Evolutionary conservation across 2,888 invertebrate species (phyloP).

Genomic region (Anticlea derivata): DNA sequence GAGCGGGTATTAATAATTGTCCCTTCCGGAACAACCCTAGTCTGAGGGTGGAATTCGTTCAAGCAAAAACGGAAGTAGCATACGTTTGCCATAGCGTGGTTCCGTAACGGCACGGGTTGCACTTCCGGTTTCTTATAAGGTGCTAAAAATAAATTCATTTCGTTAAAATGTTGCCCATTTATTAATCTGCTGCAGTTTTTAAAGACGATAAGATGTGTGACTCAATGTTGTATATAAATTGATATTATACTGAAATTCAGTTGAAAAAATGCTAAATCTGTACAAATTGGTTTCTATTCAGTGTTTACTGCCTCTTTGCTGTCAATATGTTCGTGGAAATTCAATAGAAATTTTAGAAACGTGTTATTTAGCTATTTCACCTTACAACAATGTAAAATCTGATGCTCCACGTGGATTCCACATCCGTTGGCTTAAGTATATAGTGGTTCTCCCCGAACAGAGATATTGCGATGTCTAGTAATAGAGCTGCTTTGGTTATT

Average conservation of each 20-base stretch:
- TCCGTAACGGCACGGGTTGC: slow-evolving; percentile 75
- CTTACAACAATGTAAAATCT: slow-evolving; percentile 50
- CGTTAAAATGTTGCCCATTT: slow-evolving; percentile 6
- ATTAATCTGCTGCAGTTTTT: too few relatives aligned
- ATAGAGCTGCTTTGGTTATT: too few relatives aligned
- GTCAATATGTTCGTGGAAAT: slow-evolving; percentile 43
- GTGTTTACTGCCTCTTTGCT: slow-evolving; percentile 36
- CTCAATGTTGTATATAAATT: too few relatives aligned
- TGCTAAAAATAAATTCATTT: slow-evolving; percentile 19
- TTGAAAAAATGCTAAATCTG: neutral
- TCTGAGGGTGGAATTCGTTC: slow-evolving; percentile 67
- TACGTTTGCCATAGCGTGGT: slow-evolving; percentile 70
- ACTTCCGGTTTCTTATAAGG: slow-evolving; percentile 63
- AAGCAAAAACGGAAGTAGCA: slow-evolving; percentile 79
- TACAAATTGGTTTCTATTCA: slow-evolving; percentile 1
- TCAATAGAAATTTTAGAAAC: slow-evolving; percentile 33
- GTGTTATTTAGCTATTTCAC: slow-evolving; percentile 52
- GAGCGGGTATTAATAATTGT: slow-evolving; percentile 72
- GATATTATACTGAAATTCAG: neutral
- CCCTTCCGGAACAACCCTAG: slow-evolving; percentile 77
- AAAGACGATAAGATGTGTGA: too few relatives aligned
- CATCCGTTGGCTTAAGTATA: slow-evolving; percentile 44
- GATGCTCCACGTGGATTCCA: slow-evolving; percentile 46
- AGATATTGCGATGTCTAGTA: too few relatives aligned
- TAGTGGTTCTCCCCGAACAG: too few relatives aligned